phyloP scores from a whole-genome alignment of 1,140 invertebrate genomes.

The Bacillus rossius region DNA sequence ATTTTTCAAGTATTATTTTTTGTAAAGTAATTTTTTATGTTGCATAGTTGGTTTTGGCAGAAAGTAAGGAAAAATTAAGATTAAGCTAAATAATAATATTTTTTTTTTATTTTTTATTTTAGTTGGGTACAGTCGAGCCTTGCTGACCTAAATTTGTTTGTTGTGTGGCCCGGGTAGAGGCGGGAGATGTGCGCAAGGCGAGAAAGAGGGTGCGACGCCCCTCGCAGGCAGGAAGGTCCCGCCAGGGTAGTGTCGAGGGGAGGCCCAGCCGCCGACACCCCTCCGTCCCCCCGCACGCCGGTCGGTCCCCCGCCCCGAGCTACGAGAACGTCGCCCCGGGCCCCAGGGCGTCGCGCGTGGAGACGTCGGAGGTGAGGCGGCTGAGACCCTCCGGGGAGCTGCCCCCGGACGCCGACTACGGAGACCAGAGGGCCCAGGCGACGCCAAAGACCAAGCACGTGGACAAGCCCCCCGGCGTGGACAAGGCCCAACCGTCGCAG shows the following conservation, averaged over 20 bases:
- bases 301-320: background rate
- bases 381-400: background rate
- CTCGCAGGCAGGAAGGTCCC: conserved; percentile 41
- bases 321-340: background rate
- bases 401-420: conserved; percentile 4
- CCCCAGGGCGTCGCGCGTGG: background rate
- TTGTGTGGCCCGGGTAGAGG: conserved; percentile 29
- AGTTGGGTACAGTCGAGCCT: background rate
- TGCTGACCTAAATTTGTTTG: conserved; percentile 9
- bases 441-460: too few species aligned
- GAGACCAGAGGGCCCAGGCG: background rate
- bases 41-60: background rate
- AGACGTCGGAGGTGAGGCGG: background rate
- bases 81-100: background rate
- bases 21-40: conserved; percentile 3
- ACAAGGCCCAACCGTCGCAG: background rate
- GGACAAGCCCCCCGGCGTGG: background rate
- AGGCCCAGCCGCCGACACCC: conserved; percentile 16
- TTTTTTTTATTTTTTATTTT: background rate
- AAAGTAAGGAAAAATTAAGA: background rate
- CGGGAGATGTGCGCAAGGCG: conserved; percentile 39
- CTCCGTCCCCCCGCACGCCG: background rate
- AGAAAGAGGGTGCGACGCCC: conserved; percentile 42
- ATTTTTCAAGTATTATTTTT: background rate
- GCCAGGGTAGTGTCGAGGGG: conserved; percentile 34